Base-by-base conservation (phyloP, 2,113 vertebrate genomes). In the Fulica atra region DNA sequence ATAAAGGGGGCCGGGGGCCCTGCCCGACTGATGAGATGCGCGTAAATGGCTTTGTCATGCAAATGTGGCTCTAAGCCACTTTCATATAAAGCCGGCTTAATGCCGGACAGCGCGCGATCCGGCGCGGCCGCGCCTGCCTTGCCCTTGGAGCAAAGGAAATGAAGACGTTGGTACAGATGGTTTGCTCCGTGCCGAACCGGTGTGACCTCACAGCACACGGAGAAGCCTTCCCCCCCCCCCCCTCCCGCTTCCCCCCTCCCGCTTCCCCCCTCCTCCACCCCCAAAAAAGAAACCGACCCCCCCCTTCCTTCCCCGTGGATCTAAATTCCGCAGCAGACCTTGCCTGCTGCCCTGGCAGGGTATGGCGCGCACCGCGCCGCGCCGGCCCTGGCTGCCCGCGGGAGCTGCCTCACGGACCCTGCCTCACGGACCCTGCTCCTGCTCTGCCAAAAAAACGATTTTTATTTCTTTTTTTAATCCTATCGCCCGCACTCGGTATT, bases 41-140 rank as follows among this genome's bases (percentile, higher is more conserved):
- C 82, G 50, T 63, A 91, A 91, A 96, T 44, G 90, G 92, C 94
- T 96, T 94, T 96, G 94, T 96, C 95, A 96, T 95, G 94, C 95
- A 93, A 96, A 96, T 94, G 81, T 70, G 59, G 92, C 94, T 83
- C 31, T 95, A 86, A 95, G 94, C 94, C 92, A 94, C 94, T 95
- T 92, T 91, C 77, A 19, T 64, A 68, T 77, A 93, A 96, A 93
- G 95, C 92, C 77, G 77, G 82, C 87, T 96, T 95, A 95, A n/a
- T 46, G 2, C 57, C 16, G 89, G 76, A 71, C 12, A 71, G 89
- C 53, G 83, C 9, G 70, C 9, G 66, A 90, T 66, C 86, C 82
- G 23, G 29, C 31, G 19, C 11, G 60, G 80, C 92, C 31, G 51
- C 1, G 70, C 70, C 79, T 63, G 89, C 86, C 80, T 89, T 88